phyloP scores from a whole-genome alignment of 2,113 vertebrate species.

The Cariama cristata region DNA sequence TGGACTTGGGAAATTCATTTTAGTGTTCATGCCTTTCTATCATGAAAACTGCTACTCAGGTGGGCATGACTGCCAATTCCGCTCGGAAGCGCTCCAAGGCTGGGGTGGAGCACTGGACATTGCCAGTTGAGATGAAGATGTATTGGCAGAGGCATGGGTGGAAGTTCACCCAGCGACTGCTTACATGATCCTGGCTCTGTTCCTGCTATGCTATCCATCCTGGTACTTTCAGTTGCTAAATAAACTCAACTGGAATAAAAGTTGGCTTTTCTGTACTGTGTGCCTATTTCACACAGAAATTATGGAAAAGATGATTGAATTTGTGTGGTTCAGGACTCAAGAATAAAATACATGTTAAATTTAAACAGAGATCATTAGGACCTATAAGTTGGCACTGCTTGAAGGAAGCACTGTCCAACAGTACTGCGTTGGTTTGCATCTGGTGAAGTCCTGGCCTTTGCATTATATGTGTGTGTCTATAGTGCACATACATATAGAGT shows the following conservation, averaged over 20 bases:
- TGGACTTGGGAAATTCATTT: neutral
- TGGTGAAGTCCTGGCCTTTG: neutral
- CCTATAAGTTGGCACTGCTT: neutral
- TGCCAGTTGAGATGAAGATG: neutral
- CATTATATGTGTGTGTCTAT: fast-evolving
- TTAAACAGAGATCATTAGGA: neutral
- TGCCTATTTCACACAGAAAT: neutral
- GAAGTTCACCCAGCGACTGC: neutral
- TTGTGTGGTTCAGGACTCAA: neutral
- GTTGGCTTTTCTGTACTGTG: neutral
- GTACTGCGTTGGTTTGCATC: fast-evolving
- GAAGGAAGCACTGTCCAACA: neutral
- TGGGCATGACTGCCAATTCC: neutral
- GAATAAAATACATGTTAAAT: neutral
- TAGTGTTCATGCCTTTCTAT: neutral
- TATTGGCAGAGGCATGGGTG: neutral
- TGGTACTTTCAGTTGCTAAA: neutral
- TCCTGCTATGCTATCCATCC: neutral
- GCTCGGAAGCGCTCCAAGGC: neutral
- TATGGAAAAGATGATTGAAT: neutral
- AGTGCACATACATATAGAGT: fast-evolving
- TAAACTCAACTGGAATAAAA: neutral
- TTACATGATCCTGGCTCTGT: neutral
- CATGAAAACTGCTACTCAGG: neutral
- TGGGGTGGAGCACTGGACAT: neutral